Conservation (phyloP, 2,888 invertebrate species). For the Polietes domitor region DNA sequence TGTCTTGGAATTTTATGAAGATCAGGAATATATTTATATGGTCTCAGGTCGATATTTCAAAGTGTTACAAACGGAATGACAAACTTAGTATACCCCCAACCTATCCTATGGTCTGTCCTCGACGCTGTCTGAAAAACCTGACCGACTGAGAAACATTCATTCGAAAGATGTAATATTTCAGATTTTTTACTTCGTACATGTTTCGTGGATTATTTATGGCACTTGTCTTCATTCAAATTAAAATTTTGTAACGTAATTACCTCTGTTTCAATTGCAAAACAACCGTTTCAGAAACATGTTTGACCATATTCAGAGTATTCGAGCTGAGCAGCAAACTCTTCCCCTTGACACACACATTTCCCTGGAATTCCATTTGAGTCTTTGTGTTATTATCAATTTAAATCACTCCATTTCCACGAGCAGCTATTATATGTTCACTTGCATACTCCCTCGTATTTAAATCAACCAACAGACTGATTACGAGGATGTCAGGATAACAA, state of each 20-base stretch:
- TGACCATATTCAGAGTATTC: background rate
- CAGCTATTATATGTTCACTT: background rate
- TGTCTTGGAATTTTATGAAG: too few relatives aligned
- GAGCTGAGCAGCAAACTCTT: background rate
- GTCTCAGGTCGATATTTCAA: too few relatives aligned
- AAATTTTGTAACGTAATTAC: background rate
- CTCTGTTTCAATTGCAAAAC: background rate
- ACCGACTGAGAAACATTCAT: too few relatives aligned
- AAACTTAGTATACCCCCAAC: too few relatives aligned
- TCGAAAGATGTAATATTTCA: too few relatives aligned
- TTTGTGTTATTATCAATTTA: slow-evolving; percentile 4
- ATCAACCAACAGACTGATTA: slow-evolving; percentile 7
- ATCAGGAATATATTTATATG: too few relatives aligned
- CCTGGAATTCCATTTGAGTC: background rate
- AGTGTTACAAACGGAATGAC: too few relatives aligned
- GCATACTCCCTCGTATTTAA: background rate
- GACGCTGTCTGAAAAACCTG: too few relatives aligned
- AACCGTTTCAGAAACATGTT: background rate
- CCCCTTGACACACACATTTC: background rate
- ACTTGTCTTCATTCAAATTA: background rate
- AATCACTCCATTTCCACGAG: background rate
- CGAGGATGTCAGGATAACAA: background rate
- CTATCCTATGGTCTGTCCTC: too few relatives aligned
- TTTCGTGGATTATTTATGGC: background rate
- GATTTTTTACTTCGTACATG: background rate